Base-by-base conservation (phyloP, 2,797 vertebrate genomes). In the Hippopotamyrus pictus region DNA sequence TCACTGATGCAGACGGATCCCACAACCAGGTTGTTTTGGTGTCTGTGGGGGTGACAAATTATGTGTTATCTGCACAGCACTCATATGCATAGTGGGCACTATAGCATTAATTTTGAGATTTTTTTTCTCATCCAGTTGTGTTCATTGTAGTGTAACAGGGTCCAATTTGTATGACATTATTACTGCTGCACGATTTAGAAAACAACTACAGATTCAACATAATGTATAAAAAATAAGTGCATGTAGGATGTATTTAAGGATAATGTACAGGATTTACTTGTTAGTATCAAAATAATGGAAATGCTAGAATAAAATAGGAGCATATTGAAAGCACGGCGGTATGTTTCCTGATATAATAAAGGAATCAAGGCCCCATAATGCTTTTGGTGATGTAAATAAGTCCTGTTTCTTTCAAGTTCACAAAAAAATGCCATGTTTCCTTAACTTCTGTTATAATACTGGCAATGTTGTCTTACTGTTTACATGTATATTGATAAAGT, bases 1-100 rank as follows among this genome's bases (percentile, higher is more conserved):
- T 85, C 87, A 65, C 46, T 41, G 88, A 89, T 87, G 54, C 89
- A 86, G 41, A 89, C 65, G 83, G 79, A 79, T 89, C 83, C 53
- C 50, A 76, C 57, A 50, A 76, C 88, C 14, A 57, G 37, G 89
- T 86, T 73, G 53, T 89, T 69, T 85, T 11, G 57, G 59, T 69
- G 87, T 88, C 88, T 91, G 86, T 91, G 89, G 37, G 89, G 88
- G 91, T 90, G 65, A 93, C 89, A 90, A 91, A 92, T 91, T 53
- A 88, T 57, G 83, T 86, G 90, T 88, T 86, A 90, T 93, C 91
- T 90, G 84, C 62, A 90, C 84, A 79, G 76, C 83, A 89, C 62
- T 90, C 69, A 85, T 79, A 89, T 79, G 83, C 89, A 91, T 84
- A 76, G 89, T 84, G 69, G 89, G 51, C 87, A 87, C 62, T 73